Conservation (phyloP, 2,113 vertebrate genomes). For the Cyrtonyx montezumae region DNA sequence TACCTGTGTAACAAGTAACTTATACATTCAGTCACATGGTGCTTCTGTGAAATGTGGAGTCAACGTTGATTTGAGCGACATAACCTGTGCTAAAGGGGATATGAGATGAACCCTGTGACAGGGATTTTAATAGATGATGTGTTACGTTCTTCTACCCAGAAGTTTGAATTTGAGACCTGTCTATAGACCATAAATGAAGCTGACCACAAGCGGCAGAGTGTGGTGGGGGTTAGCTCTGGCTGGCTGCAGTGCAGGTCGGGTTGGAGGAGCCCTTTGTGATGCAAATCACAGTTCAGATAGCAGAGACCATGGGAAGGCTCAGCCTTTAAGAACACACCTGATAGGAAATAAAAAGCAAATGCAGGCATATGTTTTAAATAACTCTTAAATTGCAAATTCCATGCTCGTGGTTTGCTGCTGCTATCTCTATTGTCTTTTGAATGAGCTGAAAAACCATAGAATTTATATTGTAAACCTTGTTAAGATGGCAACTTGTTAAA, state of each 20-base stretch:
- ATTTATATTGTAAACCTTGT: background rate
- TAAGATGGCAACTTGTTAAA: background rate
- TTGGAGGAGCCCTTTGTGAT: background rate
- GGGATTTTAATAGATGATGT: background rate
- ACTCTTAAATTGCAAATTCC: background rate
- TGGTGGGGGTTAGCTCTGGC: too few species aligned
- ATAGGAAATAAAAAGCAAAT: background rate
- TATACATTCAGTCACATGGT: background rate
- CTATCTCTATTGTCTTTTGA: background rate
- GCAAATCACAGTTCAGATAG: background rate
- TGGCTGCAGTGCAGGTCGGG: background rate
- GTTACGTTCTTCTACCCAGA: background rate
- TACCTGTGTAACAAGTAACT: background rate
- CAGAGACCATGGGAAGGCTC: background rate
- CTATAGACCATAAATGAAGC: background rate
- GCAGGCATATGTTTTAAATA: background rate
- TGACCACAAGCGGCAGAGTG: accelerated
- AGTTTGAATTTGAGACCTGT: background rate
- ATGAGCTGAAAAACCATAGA: background rate
- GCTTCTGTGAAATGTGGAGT: background rate
- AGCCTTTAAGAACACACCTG: background rate
- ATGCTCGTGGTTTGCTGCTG: background rate
- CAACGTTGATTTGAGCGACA: background rate
- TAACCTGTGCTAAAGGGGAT: background rate
- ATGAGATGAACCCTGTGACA: background rate